These are phyloP conservation scores for Bombus waltoni DNA, from an alignment of 1,140 invertebrate species.

Conservation along the genomic window DNA sequence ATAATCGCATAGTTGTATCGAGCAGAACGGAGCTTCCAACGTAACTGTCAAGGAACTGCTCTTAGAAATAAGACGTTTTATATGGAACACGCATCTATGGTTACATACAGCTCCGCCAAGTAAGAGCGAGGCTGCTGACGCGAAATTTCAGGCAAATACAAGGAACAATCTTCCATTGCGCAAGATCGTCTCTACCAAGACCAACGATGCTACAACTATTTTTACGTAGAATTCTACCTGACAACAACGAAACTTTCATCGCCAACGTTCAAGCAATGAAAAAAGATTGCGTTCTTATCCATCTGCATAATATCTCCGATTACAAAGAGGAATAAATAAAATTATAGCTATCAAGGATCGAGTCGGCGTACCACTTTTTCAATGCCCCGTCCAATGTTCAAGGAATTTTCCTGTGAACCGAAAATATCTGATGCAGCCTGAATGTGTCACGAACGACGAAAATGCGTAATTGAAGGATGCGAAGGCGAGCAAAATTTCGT, in stretches of 20 bases:
- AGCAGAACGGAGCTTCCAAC: neutral
- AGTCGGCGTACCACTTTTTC: neutral
- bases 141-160: neutral
- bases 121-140: neutral
- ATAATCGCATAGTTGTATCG: neutral
- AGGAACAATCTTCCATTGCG: neutral
- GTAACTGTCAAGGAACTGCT: neutral
- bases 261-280: neutral
- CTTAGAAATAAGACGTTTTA: too few species aligned
- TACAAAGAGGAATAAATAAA: neutral
- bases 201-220: too few species aligned
- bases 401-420: neutral
- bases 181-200: neutral
- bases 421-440: neutral
- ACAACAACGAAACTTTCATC: neutral
- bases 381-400: neutral
- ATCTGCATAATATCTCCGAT: neutral
- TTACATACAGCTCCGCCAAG: too few species aligned
- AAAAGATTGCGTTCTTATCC: neutral
- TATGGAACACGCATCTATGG: neutral
- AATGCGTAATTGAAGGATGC: slow-evolving; percentile 16
- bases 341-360: neutral
- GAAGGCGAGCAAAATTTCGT: neutral
- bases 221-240: too few species aligned
- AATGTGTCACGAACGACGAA: neutral